These are phyloP conservation scores for Parasteatoda tepidariorum DNA, from an alignment of 1,140 invertebrate genomes.

Conservation along the genomic window DNA sequence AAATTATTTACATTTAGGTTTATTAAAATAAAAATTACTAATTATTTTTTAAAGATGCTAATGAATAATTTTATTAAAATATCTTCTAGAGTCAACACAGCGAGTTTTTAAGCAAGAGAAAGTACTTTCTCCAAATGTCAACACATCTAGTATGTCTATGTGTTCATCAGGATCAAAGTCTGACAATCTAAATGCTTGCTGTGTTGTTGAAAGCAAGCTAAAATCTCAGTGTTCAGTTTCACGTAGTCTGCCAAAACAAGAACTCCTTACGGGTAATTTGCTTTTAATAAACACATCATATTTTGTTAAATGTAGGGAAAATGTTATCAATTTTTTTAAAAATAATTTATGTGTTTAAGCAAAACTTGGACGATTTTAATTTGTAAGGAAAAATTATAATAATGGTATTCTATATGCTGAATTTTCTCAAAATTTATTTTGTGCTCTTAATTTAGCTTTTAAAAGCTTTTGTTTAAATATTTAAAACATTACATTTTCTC, in stretches of 20 bases:
- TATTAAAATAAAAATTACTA: neutral
- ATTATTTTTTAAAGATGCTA: neutral
- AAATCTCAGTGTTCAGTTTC: constrained; percentile 33
- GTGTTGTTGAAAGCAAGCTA: constrained; percentile 50
- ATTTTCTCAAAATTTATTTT: no score
- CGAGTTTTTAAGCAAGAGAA: constrained; percentile 47
- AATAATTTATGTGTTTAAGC: no score
- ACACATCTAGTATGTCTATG: constrained; percentile 15
- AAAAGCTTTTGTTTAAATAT: no score
- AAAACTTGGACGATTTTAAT: no score
- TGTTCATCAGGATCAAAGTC: constrained; percentile 41
- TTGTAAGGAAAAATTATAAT: no score
- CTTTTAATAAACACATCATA: neutral
- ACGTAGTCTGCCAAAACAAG: constrained; percentile 32
- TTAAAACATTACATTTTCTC: no score
- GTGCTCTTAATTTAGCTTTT: no score
- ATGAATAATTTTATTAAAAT: neutral
- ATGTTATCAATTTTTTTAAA: no score
- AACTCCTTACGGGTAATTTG: constrained; percentile 30
- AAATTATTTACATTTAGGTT: no score
- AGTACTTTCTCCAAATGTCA: constrained; percentile 41
- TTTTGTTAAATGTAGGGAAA: no score
- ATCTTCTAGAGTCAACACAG: constrained; percentile 30
- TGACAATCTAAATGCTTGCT: constrained; percentile 40
- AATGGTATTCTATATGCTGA: no score